A percentile compares a stretch with the other conserved stretches of the same genome.
These are phyloP conservation scores for Drosophila meridionalis DNA, from an alignment of 2,888 invertebrate genomes.

Conservation along the genomic window DNA sequence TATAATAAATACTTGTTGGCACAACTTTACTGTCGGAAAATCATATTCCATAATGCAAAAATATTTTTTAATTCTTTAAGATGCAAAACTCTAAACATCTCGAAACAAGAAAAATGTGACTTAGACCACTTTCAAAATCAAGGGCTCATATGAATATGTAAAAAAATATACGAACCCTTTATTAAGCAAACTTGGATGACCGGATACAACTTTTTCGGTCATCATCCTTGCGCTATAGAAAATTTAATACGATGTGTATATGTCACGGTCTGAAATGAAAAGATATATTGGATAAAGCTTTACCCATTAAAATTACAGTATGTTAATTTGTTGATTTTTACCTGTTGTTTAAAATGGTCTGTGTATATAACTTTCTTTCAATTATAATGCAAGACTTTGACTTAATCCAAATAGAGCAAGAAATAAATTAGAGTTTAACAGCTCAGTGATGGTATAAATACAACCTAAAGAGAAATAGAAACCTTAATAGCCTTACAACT, in stretches of 20 bases:
- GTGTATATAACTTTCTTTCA: slow-evolving; percentile 10
- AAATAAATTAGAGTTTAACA: slow-evolving; percentile 38
- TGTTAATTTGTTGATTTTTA: neutral
- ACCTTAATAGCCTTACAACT: slow-evolving; percentile 72
- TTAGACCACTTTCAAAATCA: too few species aligned
- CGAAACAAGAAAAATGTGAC: too few species aligned
- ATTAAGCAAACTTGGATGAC: slow-evolving; percentile 66
- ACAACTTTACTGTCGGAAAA: too few species aligned
- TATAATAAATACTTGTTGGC: too few species aligned
- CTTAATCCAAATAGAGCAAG: slow-evolving; percentile 33
- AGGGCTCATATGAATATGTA: neutral
- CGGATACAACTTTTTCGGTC: slow-evolving; percentile 71
- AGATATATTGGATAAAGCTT: slow-evolving; percentile 4
- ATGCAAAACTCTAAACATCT: too few species aligned
- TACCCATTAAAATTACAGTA: neutral
- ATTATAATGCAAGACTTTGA: slow-evolving; percentile 32
- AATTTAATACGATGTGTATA: slow-evolving; percentile 31
- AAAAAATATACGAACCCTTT: slow-evolving; percentile 61
- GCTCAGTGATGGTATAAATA: slow-evolving; percentile 56
- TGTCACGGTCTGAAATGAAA: slow-evolving; percentile 28
- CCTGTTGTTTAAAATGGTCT: slow-evolving; percentile 22
- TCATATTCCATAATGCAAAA: too few species aligned
- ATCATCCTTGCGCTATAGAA: slow-evolving; percentile 57
- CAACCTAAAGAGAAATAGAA: slow-evolving; percentile 60
- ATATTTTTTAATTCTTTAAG: too few species aligned